These are phyloP conservation scores for Lymantria dispar DNA, from an alignment of 2,888 invertebrate species.

Conservation along the genomic window DNA sequence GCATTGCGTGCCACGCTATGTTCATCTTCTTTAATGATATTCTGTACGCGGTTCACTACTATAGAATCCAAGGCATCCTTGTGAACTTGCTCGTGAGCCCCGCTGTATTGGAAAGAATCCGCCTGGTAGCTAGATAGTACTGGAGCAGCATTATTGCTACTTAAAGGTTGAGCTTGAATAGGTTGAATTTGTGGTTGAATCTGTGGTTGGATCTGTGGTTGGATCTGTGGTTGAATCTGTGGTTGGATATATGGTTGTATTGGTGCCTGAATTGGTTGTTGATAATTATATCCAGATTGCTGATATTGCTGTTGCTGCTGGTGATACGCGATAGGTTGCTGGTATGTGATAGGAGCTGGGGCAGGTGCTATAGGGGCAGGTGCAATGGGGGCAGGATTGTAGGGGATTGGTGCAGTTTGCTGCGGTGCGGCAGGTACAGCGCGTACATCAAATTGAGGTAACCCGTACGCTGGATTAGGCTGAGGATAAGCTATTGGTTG, in stretches of 20 bases:
- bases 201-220: slow-evolving; percentile 21
- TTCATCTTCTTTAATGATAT: slow-evolving; percentile 67
- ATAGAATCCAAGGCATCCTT: slow-evolving; percentile 60
- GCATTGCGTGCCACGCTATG: slow-evolving; percentile 63
- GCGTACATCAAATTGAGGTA: slow-evolving; percentile 15
- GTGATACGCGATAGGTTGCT: slow-evolving; percentile 16
- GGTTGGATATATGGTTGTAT: slow-evolving; percentile 28
- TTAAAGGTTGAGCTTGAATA: slow-evolving; percentile 42
- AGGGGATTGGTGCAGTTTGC: slow-evolving; percentile 6
- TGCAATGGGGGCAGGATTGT: background rate
- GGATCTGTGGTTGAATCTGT: slow-evolving; percentile 17
- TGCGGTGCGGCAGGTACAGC: slow-evolving; percentile 10
- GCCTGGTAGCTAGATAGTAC: slow-evolving; percentile 64
- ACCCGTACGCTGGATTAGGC: slow-evolving; percentile 24
- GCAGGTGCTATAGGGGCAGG: background rate
- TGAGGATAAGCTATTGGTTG: slow-evolving; percentile 16
- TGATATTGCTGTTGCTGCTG: slow-evolving; percentile 19
- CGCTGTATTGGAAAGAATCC: slow-evolving; percentile 61
- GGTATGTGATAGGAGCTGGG: slow-evolving; percentile 1
- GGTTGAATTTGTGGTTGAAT: slow-evolving; percentile 26
- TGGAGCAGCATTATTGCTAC: slow-evolving; percentile 31
- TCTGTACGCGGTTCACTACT: slow-evolving; percentile 61
- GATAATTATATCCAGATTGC: background rate
- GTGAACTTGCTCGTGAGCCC: slow-evolving; percentile 43
- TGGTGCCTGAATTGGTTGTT: slow-evolving; percentile 24